These are phyloP conservation scores for Rhagonycha lutea DNA, from an alignment of 2,888 invertebrate genomes.

Conservation along the genomic window DNA sequence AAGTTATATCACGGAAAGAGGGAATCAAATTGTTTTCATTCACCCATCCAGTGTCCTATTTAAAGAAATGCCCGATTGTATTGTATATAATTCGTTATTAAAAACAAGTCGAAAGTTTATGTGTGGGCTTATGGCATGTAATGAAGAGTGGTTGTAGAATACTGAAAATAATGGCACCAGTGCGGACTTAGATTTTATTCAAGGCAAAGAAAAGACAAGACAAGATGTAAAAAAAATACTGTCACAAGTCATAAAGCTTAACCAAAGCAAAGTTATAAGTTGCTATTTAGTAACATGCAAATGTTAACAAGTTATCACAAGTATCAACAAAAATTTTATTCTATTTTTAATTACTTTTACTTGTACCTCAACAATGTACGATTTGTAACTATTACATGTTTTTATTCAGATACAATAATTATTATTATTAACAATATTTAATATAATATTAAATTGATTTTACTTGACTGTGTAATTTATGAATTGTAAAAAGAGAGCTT, in stretches of 20 bases:
- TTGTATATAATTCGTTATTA: slow-evolving; percentile 97
- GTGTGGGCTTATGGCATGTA: too few relatives aligned
- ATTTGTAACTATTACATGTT: too few relatives aligned
- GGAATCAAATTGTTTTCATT: slow-evolving; percentile 97
- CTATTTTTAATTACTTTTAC: too few relatives aligned
- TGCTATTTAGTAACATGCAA: slow-evolving; percentile 99
- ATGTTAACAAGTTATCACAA: neutral
- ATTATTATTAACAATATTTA: too few relatives aligned
- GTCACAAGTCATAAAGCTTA: slow-evolving; percentile 46
- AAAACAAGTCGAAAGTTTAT: slow-evolving; percentile 73
- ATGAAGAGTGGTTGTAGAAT: too few relatives aligned
- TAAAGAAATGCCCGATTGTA: slow-evolving; percentile 99
- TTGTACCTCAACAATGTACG: too few relatives aligned
- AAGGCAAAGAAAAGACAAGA: slow-evolving; percentile 98
- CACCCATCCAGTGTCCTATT: slow-evolving; percentile 98
- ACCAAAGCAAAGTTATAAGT: slow-evolving; percentile 96
- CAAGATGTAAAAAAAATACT: slow-evolving; percentile 88
- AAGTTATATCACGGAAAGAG: slow-evolving; percentile 94
- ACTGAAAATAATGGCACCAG: slow-evolving; percentile 77
- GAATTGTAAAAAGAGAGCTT: too few relatives aligned
- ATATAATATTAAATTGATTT: too few relatives aligned
- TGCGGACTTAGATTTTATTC: slow-evolving; percentile 98
- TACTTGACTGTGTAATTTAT: too few relatives aligned
- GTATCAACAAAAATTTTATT: too few relatives aligned
- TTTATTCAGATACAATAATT: too few relatives aligned